Base-by-base conservation (phyloP, 2,888 invertebrate species). In the Dastarcus helophoroides region DNA sequence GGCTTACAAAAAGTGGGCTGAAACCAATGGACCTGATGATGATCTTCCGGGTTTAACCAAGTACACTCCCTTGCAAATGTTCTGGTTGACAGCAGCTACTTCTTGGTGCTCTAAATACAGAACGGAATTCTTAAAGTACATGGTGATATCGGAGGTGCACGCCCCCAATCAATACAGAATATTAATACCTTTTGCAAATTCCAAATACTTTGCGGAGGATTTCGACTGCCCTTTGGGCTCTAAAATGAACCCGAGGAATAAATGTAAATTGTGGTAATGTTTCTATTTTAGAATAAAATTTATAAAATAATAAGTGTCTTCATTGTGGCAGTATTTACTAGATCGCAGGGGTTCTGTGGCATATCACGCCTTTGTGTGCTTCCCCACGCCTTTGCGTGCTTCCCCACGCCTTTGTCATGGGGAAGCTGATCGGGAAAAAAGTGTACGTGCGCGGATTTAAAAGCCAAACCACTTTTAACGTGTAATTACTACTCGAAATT, bases 201-300 rank as follows among this genome's bases (percentile, higher is more conserved):
- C 68, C 60, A 61, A 64, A 16, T 68, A 72, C 41, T 78, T 78
- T 44, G 56, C 74, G 6, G 55, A 61, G 38, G 76, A 76, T 54
- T 78, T 73, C 53, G 62, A 65, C 33, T 78, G 77, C 46, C 66
- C 70, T 0, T 10, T 54, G 1, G 70, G 68, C 6, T 60, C 69
- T 1, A 63, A 61, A 14, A 76, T 76, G 75, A 76, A 76, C 51
- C 76, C 76, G 2, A 47, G 48, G 14, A 54, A 67, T 16, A 76
- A 73, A 54, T 77, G 76, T 51, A 56, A 64, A 31, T 68, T 77
- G 31, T 76, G 76, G 76, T 77, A 11, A 26, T 10, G 9, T 23
- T 23, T 5, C 10, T n/a, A n/a, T n/a, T n/a, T n/a, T n/a, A n/a
- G n/a, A n/a, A n/a, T n/a, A n/a, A n/a, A n/a, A n/a, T n/a, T n/a